phyloP scores from a whole-genome alignment of 2,113 vertebrate species.

The Galemys pyrenaicus region DNA sequence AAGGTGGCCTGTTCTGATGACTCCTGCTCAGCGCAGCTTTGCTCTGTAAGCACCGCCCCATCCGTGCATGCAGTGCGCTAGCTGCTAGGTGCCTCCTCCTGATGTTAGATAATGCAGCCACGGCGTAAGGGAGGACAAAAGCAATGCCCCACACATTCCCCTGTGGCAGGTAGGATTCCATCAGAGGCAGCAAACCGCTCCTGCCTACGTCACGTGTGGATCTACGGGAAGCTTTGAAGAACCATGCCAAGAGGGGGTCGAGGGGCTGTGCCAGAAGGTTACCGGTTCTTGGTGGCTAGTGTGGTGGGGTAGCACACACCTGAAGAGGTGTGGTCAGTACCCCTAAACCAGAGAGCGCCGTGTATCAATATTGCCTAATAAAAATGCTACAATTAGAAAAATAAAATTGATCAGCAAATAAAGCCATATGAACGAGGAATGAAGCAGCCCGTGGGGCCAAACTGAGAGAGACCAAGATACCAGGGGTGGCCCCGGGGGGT shows the following conservation, averaged over 20 bases:
- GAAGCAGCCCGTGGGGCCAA: background rate
- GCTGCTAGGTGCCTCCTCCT: background rate
- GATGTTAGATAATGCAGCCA: background rate
- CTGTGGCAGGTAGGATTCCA: background rate
- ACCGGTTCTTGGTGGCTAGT: no score
- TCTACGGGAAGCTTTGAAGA: background rate
- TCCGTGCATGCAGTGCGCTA: background rate
- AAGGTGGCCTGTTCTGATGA: background rate
- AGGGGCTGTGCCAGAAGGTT: no score
- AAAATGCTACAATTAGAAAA: no score
- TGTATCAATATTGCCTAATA: no score
- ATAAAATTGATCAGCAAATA: no score
- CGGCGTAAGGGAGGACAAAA: background rate
- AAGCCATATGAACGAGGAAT: background rate
- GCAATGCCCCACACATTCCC: background rate
- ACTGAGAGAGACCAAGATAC: constrained; percentile 16
- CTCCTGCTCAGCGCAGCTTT: background rate
- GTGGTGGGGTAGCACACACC: background rate
- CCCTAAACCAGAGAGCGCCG: no score
- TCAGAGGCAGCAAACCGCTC: background rate
- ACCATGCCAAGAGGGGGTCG: no score
- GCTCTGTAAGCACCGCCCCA: background rate
- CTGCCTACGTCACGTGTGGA: no score
- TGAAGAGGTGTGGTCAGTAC: no score
- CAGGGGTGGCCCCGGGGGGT: background rate